Conservation (phyloP, 2,113 vertebrate species). For the Pygoscelis antarcticus region DNA sequence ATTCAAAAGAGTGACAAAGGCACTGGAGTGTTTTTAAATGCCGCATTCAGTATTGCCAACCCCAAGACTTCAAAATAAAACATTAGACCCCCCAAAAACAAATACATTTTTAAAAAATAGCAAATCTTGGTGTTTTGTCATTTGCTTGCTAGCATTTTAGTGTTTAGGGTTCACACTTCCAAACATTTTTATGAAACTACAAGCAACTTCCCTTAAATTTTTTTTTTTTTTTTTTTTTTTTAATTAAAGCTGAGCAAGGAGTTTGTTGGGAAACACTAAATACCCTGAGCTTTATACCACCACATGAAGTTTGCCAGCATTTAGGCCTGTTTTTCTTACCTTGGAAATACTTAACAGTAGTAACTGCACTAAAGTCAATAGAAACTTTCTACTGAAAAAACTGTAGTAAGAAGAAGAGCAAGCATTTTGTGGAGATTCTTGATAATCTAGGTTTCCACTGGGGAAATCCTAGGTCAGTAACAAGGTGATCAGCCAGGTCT, state of each 20-base stretch:
- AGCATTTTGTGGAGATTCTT: background rate
- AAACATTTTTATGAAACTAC: background rate
- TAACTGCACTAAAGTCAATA: background rate
- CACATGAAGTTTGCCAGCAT: background rate
- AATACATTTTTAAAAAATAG: background rate
- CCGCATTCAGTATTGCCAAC: conserved; percentile 37
- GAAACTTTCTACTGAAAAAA: background rate
- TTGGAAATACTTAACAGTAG: background rate
- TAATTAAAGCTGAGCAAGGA: background rate
- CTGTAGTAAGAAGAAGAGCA: background rate
- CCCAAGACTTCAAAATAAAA: conserved; percentile 12
- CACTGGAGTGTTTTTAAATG: conserved; percentile 46
- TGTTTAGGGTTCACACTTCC: background rate
- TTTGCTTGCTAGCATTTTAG: background rate
- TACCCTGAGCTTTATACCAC: background rate
- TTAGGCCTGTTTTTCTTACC: background rate
- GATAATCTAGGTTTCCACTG: background rate
- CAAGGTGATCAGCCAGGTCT: background rate
- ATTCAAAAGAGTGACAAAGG: conserved; percentile 44
- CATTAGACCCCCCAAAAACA: background rate
- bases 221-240: background rate
- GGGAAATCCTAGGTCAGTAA: background rate
- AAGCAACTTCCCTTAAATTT: background rate
- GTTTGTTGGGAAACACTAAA: background rate
- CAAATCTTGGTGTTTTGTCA: background rate